phyloP scores from a whole-genome alignment of 2,113 vertebrate genomes.

The Plotosus lineatus region DNA sequence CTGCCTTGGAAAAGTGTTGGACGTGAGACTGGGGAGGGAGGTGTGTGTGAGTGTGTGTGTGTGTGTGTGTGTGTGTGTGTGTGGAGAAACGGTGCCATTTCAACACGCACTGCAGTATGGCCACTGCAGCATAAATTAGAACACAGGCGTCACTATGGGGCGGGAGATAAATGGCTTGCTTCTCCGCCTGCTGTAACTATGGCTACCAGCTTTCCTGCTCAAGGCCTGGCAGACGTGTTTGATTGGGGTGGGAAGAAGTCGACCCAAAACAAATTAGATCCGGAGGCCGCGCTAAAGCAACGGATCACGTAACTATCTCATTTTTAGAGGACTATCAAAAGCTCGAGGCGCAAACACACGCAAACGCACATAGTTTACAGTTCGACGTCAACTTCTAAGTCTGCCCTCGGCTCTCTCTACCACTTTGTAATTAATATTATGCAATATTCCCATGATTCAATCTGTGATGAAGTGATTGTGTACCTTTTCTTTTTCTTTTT shows the following conservation, averaged over 20 bases:
- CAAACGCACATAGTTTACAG: background rate
- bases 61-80: no score
- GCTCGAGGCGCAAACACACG: background rate
- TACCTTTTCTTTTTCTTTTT: no score
- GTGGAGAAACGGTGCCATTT: conserved; percentile 71
- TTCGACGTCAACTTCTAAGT: background rate
- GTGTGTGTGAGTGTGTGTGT: no score
- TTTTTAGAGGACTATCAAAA: conserved; percentile 16
- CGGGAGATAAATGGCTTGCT: conserved; percentile 65
- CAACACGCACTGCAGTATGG: conserved; percentile 61
- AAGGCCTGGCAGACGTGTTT: conserved; percentile 49
- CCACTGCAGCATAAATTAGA: conserved; percentile 72
- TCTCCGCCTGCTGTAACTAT: conserved; percentile 57
- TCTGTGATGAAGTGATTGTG: no score
- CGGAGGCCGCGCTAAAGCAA: conserved; percentile 43
- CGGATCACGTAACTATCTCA: conserved; percentile 39
- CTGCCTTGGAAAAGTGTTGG: conserved; percentile 55
- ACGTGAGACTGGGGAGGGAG: background rate
- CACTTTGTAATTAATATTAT: background rate
- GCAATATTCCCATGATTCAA: background rate
- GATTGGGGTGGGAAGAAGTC: conserved; percentile 34
- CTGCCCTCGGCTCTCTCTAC: background rate
- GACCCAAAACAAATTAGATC: conserved; percentile 52
- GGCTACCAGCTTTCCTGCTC: conserved; percentile 48
- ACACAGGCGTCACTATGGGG: conserved; percentile 58